These are phyloP conservation scores for Lepeophtheirus salmonis DNA, from an alignment of 1,140 invertebrate species.

Conservation along the genomic window DNA sequence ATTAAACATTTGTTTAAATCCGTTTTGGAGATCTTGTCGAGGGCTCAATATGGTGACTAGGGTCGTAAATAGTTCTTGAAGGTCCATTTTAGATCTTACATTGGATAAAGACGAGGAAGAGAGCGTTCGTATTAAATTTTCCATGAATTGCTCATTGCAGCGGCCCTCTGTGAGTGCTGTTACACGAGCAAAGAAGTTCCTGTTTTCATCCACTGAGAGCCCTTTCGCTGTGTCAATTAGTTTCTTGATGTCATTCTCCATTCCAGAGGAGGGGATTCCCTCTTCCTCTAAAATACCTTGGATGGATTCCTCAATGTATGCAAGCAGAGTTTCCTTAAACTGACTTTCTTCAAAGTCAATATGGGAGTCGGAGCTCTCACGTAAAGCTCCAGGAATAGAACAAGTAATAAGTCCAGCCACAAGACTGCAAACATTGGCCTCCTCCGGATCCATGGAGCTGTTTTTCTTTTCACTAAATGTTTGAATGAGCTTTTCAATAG, in stretches of 20 bases:
- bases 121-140: slow-evolving; percentile 10
- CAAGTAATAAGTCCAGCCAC: slow-evolving; percentile 21
- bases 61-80: not conserved
- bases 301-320: slow-evolving; percentile 19
- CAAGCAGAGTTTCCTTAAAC: slow-evolving; percentile 11
- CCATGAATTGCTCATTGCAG: slow-evolving; percentile 16
- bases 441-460: slow-evolving; percentile 20
- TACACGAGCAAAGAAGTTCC: slow-evolving; percentile 15
- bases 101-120: not conserved
- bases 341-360: slow-evolving; percentile 19
- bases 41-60: slow-evolving; percentile 11
- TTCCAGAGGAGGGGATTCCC: slow-evolving; percentile 20
- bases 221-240: slow-evolving; percentile 14
- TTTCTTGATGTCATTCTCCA: slow-evolving; percentile 20
- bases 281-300: slow-evolving; percentile 21
- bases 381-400: slow-evolving; percentile 19
- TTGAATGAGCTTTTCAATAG: slow-evolving; percentile 7
- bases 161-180: slow-evolving; percentile 12
- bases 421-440: slow-evolving; percentile 20
- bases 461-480: slow-evolving; percentile 2
- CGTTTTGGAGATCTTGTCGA: slow-evolving; percentile 7
- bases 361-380: slow-evolving; percentile 19
- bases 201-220: slow-evolving; percentile 17
- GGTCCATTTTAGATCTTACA: not conserved
- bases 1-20: slow-evolving; percentile 9